Conservation (phyloP, 92 coral and sea anemone genomes). For the Epizoanthus ramosus region DNA sequence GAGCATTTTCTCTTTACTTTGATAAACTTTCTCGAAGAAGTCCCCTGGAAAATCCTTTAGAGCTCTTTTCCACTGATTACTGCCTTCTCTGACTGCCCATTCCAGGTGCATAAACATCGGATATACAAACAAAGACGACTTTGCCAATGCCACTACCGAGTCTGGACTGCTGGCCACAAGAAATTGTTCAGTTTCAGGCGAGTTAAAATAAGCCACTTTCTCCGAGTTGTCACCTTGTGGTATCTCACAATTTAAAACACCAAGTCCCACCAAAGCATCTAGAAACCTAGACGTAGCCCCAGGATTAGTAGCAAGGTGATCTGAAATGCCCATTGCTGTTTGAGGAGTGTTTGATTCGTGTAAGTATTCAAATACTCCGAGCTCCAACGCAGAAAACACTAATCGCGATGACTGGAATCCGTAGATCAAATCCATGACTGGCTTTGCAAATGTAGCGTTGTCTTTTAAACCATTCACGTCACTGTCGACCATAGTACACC, state of each 20-base stretch:
- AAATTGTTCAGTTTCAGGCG: constrained; percentile 30
- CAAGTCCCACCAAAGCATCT: constrained; percentile 39
- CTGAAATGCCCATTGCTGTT: constrained; percentile 24
- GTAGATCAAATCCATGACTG: constrained; percentile 30
- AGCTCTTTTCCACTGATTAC: constrained; percentile 42
- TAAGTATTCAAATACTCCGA: constrained; percentile 24
- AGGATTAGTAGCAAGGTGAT: constrained; percentile 18
- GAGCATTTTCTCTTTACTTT: constrained; percentile 34
- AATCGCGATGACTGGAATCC: constrained; percentile 43
- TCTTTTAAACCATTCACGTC: not conserved
- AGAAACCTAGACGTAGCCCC: constrained; percentile 30
- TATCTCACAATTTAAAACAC: constrained; percentile 17
- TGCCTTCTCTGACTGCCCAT: constrained; percentile 50
- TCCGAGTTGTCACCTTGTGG: constrained; percentile 19
- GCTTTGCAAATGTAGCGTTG: constrained; percentile 13
- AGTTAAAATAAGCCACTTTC: constrained; percentile 27
- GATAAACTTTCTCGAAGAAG: constrained; percentile 35
- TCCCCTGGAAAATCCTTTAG: constrained; percentile 36
- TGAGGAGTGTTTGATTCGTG: constrained; percentile 24
- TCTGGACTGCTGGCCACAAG: constrained; percentile 21
- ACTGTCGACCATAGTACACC: constrained; percentile 22
- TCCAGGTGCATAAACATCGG: constrained; percentile 47
- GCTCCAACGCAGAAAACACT: constrained; percentile 31
- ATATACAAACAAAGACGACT: constrained; percentile 17
- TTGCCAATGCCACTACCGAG: constrained; percentile 16